These are phyloP conservation scores for Spilogale gracilis DNA, from an alignment of 2,113 vertebrate species.

Conservation along the genomic window DNA sequence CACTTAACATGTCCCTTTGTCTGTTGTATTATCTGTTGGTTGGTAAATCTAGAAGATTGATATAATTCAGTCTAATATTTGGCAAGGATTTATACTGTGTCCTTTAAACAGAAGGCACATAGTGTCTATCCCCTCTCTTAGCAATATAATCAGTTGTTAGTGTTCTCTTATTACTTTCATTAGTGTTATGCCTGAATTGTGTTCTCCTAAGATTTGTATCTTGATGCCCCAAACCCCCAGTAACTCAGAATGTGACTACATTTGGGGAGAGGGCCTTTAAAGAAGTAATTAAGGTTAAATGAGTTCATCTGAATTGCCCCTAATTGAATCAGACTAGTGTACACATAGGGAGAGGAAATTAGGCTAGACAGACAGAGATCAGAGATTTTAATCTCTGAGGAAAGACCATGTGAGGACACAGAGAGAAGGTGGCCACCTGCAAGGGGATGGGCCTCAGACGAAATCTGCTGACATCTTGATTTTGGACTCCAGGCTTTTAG, in stretches of 20 bases:
- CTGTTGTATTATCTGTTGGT: background rate
- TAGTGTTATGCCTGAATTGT: background rate
- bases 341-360: background rate
- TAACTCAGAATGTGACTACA: background rate
- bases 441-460: background rate
- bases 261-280: background rate
- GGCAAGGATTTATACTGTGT: background rate
- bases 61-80: background rate
- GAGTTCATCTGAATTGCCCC: background rate
- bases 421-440: background rate
- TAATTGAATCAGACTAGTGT: background rate
- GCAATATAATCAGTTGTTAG: background rate
- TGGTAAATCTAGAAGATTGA: background rate
- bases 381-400: background rate
- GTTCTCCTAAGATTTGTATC: background rate
- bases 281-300: background rate
- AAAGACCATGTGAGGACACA: background rate
- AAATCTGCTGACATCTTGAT: background rate
- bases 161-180: background rate
- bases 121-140: background rate
- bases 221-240: background rate
- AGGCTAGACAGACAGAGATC: background rate
- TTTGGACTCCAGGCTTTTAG: background rate
- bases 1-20: background rate
- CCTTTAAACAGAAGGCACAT: background rate